These are phyloP conservation scores for Plecotus auritus DNA, from an alignment of 2,113 vertebrate genomes.

Conservation along the genomic window DNA sequence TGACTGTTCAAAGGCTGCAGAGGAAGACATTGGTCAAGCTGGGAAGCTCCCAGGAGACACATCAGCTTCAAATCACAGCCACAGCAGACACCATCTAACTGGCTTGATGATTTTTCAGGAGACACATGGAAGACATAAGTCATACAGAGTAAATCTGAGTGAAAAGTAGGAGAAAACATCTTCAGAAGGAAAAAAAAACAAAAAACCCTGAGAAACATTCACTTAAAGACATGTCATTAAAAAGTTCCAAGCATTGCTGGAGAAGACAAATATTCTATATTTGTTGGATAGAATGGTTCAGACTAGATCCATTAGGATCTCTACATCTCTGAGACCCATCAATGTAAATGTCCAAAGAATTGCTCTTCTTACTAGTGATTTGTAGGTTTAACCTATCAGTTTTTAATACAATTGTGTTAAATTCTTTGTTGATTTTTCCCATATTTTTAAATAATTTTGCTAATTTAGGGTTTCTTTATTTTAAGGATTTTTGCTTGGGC, in stretches of 20 bases:
- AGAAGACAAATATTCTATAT: background rate
- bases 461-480: background rate
- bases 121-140: conserved; percentile 56
- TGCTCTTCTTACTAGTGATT: background rate
- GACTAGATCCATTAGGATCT: background rate
- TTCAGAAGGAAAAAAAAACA: background rate
- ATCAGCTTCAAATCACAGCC: conserved; percentile 46
- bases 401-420: background rate
- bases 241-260: conserved; percentile 6
- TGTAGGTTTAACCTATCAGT: background rate
- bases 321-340: background rate
- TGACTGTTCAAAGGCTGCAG: conserved; percentile 43
- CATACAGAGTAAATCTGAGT: background rate
- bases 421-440: background rate
- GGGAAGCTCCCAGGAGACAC: conserved; percentile 52
- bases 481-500: background rate
- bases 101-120: conserved; percentile 7
- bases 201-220: background rate
- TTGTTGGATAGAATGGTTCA: background rate
- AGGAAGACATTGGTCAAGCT: conserved; percentile 61
- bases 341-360: background rate
- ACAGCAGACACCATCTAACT: conserved; percentile 28
- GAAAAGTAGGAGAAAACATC: conserved; percentile 37
- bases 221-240: conserved; percentile 6
- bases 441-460: background rate